These are phyloP conservation scores for Charaxes varanes DNA, from an alignment of 1,140 invertebrate genomes.

Conservation along the genomic window DNA sequence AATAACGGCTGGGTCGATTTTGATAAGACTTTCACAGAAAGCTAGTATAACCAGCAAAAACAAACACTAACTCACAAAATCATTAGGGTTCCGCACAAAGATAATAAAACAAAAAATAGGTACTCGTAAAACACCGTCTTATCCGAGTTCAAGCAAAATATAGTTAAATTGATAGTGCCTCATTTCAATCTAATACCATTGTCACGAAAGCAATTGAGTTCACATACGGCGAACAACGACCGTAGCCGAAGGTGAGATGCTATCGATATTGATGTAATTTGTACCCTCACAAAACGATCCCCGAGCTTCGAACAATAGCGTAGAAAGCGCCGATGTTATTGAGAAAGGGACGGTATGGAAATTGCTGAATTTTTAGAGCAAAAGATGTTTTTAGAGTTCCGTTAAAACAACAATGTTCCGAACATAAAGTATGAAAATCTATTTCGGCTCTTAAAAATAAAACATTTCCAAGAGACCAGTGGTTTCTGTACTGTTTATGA, in stretches of 20 bases:
- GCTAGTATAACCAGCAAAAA: no score
- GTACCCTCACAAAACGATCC: constrained; percentile 16
- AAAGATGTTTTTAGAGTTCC: constrained; percentile 5
- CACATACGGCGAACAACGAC: constrained; percentile 2
- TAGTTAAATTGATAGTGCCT: no score
- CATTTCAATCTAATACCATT: constrained; percentile 1
- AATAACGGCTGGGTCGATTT: no score
- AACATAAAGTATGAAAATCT: not conserved
- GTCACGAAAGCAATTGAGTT: not conserved
- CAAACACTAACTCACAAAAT: no score
- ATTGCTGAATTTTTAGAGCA: constrained; percentile 20
- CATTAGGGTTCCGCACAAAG: no score
- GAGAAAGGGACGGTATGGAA: constrained; percentile 20
- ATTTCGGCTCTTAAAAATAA: not conserved
- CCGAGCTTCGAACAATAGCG: constrained; percentile 14
- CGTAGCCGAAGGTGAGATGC: constrained; percentile 15
- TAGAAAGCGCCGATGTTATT: constrained; percentile 12
- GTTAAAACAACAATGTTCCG: no score
- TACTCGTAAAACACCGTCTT: no score
- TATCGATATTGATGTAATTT: constrained; percentile 18
- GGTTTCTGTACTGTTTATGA: no score
- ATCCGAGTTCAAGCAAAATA: no score
- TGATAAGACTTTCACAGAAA: no score
- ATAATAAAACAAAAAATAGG: no score
- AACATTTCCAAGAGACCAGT: no score